phyloP scores from a whole-genome alignment of 1,140 invertebrate genomes.

The Eubasilissa regina region DNA sequence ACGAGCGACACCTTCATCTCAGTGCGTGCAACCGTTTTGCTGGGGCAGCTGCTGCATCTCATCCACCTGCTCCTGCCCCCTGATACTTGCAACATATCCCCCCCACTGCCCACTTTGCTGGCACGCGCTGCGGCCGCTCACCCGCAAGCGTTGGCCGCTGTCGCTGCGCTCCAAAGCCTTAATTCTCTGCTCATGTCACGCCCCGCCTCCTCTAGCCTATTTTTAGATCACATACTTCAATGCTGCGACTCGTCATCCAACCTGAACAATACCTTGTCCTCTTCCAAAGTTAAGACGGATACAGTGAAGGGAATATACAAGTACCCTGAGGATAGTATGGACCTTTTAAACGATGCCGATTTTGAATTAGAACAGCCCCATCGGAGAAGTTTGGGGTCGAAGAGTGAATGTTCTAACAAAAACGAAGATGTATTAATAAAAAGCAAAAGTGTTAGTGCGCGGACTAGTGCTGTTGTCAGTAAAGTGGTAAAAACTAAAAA shows the following conservation, averaged over 20 bases:
- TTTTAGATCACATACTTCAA: constrained; percentile 86
- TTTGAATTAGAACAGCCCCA: constrained; percentile 67
- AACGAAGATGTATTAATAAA: constrained; percentile 69
- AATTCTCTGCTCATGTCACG: constrained; percentile 86
- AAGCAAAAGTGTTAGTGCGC: constrained; percentile 70
- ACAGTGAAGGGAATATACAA: constrained; percentile 45
- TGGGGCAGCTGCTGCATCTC: constrained; percentile 89
- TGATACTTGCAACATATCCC: constrained; percentile 86
- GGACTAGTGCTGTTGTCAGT: constrained; percentile 67
- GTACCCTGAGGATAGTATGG: constrained; percentile 65
- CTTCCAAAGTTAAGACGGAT: background rate
- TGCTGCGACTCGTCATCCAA: constrained; percentile 66
- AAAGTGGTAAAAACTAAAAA: constrained; percentile 68
- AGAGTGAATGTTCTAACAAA: constrained; percentile 64
- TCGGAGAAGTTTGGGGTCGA: constrained; percentile 67
- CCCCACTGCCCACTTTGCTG: constrained; percentile 86
- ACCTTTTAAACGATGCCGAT: constrained; percentile 68
- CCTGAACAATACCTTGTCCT: constrained; percentile 4
- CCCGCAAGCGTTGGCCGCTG: constrained; percentile 85
- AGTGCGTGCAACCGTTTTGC: constrained; percentile 89
- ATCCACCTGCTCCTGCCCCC: constrained; percentile 87
- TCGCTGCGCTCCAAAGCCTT: constrained; percentile 83
- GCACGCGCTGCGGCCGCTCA: constrained; percentile 83
- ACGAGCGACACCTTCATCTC: constrained; percentile 91
- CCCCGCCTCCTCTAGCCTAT: constrained; percentile 85